Conservation (phyloP, 2,888 invertebrate species). For the Standfussiana lucernea region DNA sequence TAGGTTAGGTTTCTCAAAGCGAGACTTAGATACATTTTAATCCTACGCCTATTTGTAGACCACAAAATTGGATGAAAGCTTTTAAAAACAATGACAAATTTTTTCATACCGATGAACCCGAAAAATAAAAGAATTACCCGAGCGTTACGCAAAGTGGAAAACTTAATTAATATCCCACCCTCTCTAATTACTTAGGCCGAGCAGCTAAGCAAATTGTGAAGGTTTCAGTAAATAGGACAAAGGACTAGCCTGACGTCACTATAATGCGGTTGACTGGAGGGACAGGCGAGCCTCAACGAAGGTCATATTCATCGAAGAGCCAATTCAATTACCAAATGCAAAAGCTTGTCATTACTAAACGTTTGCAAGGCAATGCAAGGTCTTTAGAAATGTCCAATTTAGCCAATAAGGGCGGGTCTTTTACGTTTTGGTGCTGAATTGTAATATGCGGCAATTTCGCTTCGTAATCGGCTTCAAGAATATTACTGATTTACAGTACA, state of each 20-base stretch:
- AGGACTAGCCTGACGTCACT: conserved; percentile 52
- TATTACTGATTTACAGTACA: conserved; percentile 40
- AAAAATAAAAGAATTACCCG: conserved; percentile 40
- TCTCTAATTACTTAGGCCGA: conserved; percentile 60
- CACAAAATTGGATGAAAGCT: conserved; percentile 29
- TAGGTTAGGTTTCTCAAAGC: conserved; percentile 20
- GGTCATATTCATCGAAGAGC: conserved; percentile 34
- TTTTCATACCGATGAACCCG: conserved; percentile 24
- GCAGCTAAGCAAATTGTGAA: conserved; percentile 54
- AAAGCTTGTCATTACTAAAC: conserved; percentile 13
- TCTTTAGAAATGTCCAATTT: conserved; percentile 21
- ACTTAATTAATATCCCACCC: conserved; percentile 63
- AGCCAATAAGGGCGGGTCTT: conserved; percentile 20
- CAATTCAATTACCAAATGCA: conserved; percentile 53
- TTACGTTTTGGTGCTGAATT: conserved; percentile 12
- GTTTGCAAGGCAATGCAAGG: conserved; percentile 14
- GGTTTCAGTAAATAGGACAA: conserved; percentile 50
- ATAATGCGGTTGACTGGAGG: conserved; percentile 37
- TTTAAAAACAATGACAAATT: conserved; percentile 29
- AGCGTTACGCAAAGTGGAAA: conserved; percentile 53
- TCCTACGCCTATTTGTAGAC: conserved; percentile 5
- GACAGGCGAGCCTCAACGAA: conserved; percentile 21
- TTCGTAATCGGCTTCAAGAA: conserved; percentile 23
- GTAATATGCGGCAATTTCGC: conserved; percentile 39
- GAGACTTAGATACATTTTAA: conserved; percentile 6